phyloP scores from a whole-genome alignment of 2,888 invertebrate genomes.

The Macroteleia sp. region DNA sequence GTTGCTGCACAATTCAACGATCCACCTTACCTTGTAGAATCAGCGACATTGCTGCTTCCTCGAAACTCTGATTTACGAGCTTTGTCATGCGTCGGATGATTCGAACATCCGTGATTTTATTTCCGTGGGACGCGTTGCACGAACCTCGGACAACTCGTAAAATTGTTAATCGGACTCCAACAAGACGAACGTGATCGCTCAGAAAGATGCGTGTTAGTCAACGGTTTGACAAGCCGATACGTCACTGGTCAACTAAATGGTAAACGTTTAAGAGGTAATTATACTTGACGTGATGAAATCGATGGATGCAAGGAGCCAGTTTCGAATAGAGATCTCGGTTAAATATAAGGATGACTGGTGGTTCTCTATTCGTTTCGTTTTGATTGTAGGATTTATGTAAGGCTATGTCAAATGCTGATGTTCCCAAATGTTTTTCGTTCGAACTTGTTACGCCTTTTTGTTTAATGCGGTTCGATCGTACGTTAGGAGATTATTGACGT shows the following conservation, averaged over 20 bases:
- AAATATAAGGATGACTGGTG: constrained; percentile 44
- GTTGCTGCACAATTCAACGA: constrained; percentile 58
- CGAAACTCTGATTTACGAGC: constrained; percentile 72
- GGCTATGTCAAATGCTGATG: background rate
- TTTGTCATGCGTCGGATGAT: constrained; percentile 69
- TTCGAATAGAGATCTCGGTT: constrained; percentile 1
- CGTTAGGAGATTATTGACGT: too few species aligned
- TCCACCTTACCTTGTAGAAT: constrained; percentile 66
- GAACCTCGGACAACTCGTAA: constrained; percentile 24
- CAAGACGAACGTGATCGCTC: constrained; percentile 42
- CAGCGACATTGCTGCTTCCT: constrained; percentile 64
- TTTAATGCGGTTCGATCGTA: too few species aligned
- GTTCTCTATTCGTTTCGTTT: constrained; percentile 1
- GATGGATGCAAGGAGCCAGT: constrained; percentile 23
- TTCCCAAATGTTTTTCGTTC: too few species aligned
- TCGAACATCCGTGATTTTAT: constrained; percentile 44
- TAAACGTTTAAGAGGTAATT: constrained; percentile 46
- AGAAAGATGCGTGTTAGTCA: constrained; percentile 53
- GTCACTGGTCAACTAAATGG: constrained; percentile 44
- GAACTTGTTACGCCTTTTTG: too few species aligned
- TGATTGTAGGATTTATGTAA: background rate
- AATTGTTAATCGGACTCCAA: constrained; percentile 36
- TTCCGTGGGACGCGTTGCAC: constrained; percentile 16
- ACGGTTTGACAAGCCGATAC: constrained; percentile 39
- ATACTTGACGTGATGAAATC: constrained; percentile 44